These are phyloP conservation scores for Salvelinus alpinus DNA, from an alignment of 2,113 vertebrate species.

Conservation along the genomic window DNA sequence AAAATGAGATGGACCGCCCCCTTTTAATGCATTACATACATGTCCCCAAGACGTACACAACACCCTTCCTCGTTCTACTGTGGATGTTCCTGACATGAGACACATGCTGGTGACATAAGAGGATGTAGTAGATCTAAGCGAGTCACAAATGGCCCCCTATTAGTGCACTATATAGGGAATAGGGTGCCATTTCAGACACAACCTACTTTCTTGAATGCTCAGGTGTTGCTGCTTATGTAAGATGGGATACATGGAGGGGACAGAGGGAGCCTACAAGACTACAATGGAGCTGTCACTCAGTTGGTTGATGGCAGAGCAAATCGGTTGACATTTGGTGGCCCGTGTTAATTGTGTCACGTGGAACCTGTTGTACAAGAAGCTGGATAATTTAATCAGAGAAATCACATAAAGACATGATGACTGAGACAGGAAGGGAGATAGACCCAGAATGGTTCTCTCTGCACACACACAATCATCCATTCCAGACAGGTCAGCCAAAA, in stretches of 20 bases:
- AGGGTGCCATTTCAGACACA: too few species aligned
- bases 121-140: too few species aligned
- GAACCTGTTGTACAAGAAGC: constrained; percentile 59
- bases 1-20: too few species aligned
- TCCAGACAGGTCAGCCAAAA: background rate
- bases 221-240: background rate
- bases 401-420: constrained; percentile 39
- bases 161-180: too few species aligned
- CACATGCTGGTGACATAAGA: too few species aligned
- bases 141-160: too few species aligned
- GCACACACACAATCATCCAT: constrained; percentile 8
- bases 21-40: too few species aligned
- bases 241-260: constrained; percentile 10
- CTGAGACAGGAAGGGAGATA: constrained; percentile 31
- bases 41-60: too few species aligned
- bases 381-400: constrained; percentile 58
- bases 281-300: constrained; percentile 59
- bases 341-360: constrained; percentile 62
- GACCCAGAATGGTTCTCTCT: background rate
- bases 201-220: too few species aligned
- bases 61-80: too few species aligned
- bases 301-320: constrained; percentile 50
- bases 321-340: constrained; percentile 55
- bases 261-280: background rate
- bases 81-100: too few species aligned